A percentile compares a stretch with the other conserved stretches of the same genome.
phyloP scores from a whole-genome alignment of 1,140 invertebrate species.

The Papilio xuthus region DNA sequence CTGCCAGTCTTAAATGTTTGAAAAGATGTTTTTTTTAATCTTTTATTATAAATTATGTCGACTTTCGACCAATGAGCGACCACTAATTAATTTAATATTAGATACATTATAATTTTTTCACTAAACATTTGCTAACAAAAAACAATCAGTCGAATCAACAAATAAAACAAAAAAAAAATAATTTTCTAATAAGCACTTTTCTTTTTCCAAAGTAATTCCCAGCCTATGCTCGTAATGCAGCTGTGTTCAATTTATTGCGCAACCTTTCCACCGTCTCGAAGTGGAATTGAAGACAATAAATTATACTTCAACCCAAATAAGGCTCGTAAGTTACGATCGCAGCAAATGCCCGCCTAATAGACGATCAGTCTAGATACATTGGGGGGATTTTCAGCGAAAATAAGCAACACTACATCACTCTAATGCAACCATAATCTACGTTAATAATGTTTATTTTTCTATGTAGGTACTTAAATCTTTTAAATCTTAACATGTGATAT shows the following conservation, averaged over 20 bases:
- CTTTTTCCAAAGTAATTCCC: slow-evolving; percentile 77
- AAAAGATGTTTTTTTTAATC: not conserved
- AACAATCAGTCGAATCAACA: not conserved
- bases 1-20: not conserved
- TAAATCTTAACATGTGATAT: no score
- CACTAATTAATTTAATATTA: no score
- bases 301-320: slow-evolving; percentile 79
- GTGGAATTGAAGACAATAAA: slow-evolving; percentile 80
- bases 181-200: slow-evolving; percentile 72
- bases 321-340: slow-evolving; percentile 72
- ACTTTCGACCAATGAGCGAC: no score
- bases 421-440: slow-evolving; percentile 17
- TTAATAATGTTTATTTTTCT: not conserved
- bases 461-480: no score
- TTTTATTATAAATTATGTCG: no score
- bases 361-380: slow-evolving; percentile 72
- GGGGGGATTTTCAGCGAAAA: slow-evolving; percentile 46
- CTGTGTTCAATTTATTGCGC: slow-evolving; percentile 79
- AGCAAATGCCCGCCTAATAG: slow-evolving; percentile 71
- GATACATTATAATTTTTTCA: no score
- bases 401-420: slow-evolving; percentile 30
- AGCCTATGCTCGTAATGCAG: slow-evolving; percentile 76
- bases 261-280: slow-evolving; percentile 77
- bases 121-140: not conserved
- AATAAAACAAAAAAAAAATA: slow-evolving; percentile 43